A percentile compares a stretch with the other conserved stretches of the same genome.
Evolutionary conservation across 1,140 invertebrate genomes (phyloP).

Genomic region (Heliothis virescens): DNA sequence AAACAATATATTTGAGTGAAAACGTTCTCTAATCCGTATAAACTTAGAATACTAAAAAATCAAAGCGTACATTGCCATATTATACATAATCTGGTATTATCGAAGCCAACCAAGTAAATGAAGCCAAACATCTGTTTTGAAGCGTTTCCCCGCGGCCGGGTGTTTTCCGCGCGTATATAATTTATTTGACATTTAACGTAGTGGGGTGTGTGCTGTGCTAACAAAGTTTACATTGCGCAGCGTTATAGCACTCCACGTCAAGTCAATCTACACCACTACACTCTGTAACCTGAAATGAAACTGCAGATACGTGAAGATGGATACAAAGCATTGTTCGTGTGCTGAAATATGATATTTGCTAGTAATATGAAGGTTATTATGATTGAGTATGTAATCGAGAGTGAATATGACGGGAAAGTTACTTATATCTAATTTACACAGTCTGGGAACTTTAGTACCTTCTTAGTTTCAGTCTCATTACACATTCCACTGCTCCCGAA

Average conservation of each 20-base stretch:
- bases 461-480: too few relatives aligned
- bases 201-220: conserved; percentile 19
- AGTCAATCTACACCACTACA: background rate
- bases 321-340: background rate
- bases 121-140: conserved; percentile 36
- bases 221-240: conserved; percentile 15
- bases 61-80: background rate
- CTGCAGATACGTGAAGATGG: background rate
- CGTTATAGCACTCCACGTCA: conserved; percentile 13
- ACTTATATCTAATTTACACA: too few relatives aligned
- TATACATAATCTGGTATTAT: conserved; percentile 25
- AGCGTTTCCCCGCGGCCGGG: conserved; percentile 1
- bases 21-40: too few relatives aligned
- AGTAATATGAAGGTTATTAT: background rate
- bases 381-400: background rate
- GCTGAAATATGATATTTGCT: too few relatives aligned
- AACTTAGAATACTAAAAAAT: too few relatives aligned
- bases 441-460: too few relatives aligned
- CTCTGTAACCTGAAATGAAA: conserved; percentile 8
- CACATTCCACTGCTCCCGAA: too few relatives aligned
- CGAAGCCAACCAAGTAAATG: conserved; percentile 23
- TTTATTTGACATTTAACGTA: conserved; percentile 35
- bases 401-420: too few relatives aligned
- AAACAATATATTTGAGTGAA: too few relatives aligned
- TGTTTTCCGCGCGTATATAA: background rate